Conservation (phyloP, 2,888 invertebrate species). For the Chymomyza fuscimana region DNA sequence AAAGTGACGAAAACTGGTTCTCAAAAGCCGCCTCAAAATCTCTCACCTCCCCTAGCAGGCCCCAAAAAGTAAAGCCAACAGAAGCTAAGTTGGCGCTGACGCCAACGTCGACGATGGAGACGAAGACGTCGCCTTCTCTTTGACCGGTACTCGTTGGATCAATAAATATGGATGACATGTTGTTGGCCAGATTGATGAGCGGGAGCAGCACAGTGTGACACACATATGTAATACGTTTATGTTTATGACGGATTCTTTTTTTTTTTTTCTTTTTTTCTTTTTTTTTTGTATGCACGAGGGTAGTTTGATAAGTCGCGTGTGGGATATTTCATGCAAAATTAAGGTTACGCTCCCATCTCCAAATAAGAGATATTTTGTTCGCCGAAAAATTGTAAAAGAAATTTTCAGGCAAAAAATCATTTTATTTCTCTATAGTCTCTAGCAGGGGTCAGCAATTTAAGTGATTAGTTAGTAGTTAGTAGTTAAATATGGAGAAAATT, state of each 20-base stretch:
- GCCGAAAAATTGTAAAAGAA: too few species aligned
- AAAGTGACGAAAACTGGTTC: conserved; percentile 43
- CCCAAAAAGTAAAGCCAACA: conserved; percentile 16
- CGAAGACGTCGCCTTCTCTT: conserved; percentile 34
- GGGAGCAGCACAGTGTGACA: conserved; percentile 13
- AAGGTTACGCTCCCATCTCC: too few species aligned
- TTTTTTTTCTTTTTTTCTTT: too few species aligned
- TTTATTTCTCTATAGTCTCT: too few species aligned
- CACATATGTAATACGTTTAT: conserved; percentile 3
- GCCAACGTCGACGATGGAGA: conserved; percentile 3
- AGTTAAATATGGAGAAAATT: too few species aligned
- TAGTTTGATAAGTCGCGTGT: too few species aligned
- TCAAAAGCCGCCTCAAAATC: conserved; percentile 20
- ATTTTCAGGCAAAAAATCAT: too few species aligned
- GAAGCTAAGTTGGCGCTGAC: conserved; percentile 12
- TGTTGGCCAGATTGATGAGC: conserved; percentile 66
- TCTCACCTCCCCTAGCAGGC: background rate
- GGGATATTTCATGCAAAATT: too few species aligned
- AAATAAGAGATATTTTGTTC: too few species aligned
- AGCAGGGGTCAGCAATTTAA: too few species aligned
- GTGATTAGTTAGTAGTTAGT: too few species aligned
- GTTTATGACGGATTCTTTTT: background rate
- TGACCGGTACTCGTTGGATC: conserved; percentile 57
- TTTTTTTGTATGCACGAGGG: too few species aligned
- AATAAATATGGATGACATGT: conserved; percentile 71